Evolutionary conservation across 2,888 invertebrate genomes (phyloP).

Genomic region (Ormia ochracea): DNA sequence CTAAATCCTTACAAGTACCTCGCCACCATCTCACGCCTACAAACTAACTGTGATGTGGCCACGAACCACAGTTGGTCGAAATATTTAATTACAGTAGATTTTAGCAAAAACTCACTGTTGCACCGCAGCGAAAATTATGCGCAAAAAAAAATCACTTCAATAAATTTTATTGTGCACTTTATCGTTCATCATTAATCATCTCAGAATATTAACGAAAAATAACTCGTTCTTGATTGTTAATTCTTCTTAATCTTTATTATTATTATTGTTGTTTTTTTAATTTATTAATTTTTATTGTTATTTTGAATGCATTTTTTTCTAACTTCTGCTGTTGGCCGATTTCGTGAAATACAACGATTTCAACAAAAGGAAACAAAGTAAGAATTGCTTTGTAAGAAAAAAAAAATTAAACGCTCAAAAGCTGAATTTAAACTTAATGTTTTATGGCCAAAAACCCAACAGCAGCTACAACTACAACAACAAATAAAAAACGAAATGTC

Average conservation of each 20-base stretch:
- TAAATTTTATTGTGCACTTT: conserved; percentile 20
- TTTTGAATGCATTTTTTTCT: background rate
- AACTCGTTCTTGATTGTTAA: conserved; percentile 22
- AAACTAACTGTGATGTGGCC: no score
- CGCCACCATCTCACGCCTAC: no score
- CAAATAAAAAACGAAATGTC: background rate
- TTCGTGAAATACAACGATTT: conserved; percentile 10
- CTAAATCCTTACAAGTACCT: no score
- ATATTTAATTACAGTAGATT: background rate
- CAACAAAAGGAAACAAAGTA: conserved; percentile 7
- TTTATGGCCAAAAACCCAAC: conserved; percentile 1
- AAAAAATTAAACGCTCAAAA: background rate
- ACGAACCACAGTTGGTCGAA: no score
- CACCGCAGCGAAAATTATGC: background rate
- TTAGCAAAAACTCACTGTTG: background rate
- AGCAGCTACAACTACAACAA: no score
- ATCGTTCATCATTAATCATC: conserved; percentile 27
- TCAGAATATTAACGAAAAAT: conserved; percentile 6
- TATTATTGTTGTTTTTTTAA: background rate
- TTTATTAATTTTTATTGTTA: conserved; percentile 5
- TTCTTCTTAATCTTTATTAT: background rate
- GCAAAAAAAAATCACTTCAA: background rate
- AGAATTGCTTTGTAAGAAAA: background rate
- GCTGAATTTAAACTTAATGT: background rate
- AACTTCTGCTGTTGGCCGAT: background rate